These are phyloP conservation scores for Aromia moschata DNA, from an alignment of 2,888 invertebrate species.

Conservation along the genomic window DNA sequence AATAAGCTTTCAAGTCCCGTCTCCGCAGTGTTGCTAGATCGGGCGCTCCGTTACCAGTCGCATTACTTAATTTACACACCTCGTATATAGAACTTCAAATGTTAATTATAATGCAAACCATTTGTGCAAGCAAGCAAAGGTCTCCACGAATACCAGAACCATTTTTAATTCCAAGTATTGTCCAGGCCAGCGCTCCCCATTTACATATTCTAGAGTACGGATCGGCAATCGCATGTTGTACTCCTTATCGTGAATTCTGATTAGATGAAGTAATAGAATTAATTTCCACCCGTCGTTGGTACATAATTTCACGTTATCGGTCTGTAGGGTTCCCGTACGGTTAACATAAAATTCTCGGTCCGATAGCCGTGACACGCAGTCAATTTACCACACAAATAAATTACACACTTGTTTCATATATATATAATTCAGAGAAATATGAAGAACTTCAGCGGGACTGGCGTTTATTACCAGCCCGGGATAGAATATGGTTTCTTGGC, in stretches of 20 bases:
- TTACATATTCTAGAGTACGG: background rate
- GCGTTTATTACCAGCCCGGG: background rate
- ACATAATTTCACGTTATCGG: conserved; percentile 11
- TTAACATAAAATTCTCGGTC: conserved; percentile 11
- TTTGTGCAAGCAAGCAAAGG: too few species aligned
- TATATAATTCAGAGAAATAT: conserved; percentile 14
- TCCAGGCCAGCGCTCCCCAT: too few species aligned
- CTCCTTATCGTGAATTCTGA: conserved; percentile 4
- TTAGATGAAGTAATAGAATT: conserved; percentile 8
- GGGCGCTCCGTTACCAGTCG: too few species aligned
- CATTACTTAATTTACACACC: too few species aligned
- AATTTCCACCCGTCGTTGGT: background rate
- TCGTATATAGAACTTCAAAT: too few species aligned
- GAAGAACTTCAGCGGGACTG: background rate
- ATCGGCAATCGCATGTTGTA: background rate
- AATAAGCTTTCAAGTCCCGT: too few species aligned
- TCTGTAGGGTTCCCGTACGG: background rate
- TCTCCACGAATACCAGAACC: too few species aligned
- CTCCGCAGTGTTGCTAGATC: too few species aligned
- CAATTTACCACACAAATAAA: conserved; percentile 10
- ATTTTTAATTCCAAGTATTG: too few species aligned
- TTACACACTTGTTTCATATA: conserved; percentile 14
- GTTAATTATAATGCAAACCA: too few species aligned
- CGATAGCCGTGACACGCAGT: conserved; percentile 12
- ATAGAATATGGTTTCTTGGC: too few species aligned